Base-by-base conservation (phyloP, 2,888 invertebrate species). In the Odontocolon sp. region DNA sequence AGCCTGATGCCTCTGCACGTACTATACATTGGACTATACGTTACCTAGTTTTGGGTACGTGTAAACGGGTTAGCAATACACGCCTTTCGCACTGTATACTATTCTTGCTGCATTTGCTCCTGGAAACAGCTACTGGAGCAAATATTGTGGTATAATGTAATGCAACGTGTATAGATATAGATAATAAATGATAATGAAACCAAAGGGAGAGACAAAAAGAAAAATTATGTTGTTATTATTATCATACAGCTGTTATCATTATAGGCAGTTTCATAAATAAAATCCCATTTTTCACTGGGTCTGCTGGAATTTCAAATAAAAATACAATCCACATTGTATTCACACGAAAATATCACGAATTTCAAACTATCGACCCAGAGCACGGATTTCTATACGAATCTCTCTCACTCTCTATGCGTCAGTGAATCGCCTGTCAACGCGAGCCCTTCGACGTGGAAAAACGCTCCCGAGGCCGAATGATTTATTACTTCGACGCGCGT, bases 41-140 rank as follows among this genome's bases (percentile, higher is more conserved):
- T 16, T 28, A 3, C 28, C 45, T 69, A 45, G 56, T 18, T n/a
- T n/a, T 16, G 42, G 57, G 38, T 33, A 67, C 66, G 66, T 76
- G 76, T 76, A 76, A 76, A 67, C 76, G 76, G 71, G 76, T 70
- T 71, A 70, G 66, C 71, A 54, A 47, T 76, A 71, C 70, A 57
- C 70, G 61, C 38, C 66, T 69, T 76, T 76, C 71, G 67, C 70
- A 76, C 66, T 54, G 47, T 71, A 69, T 9, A 31, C 66, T 66
- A 45, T 50, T 59, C 38, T 45, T 61, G 67, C 16, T 33, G 66
- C 52, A 45, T 33, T 45, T 33, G 54, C 66, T 33, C 56, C 31
- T 36, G 50, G 52, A 16, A 45, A 61, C 38, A 42, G 52, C 61
- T 67, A 67, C 66, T 36, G 23, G 45, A 61, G 54, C 66, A 71